Evolutionary conservation across 2,888 invertebrate genomes (phyloP).

Genomic region (Ormyrus nitidulus): DNA sequence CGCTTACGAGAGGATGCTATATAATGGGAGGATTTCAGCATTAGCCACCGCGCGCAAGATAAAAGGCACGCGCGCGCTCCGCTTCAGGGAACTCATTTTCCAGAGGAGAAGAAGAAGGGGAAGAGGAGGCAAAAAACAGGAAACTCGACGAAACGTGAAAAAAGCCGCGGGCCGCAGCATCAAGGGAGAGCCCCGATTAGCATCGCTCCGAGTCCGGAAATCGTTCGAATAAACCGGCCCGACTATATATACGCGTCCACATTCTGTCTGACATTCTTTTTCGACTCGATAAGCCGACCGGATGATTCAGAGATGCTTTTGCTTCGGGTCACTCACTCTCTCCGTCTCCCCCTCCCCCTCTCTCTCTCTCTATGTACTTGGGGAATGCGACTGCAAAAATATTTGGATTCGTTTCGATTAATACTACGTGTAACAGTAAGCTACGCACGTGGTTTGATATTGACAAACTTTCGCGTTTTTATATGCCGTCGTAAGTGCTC

Average conservation of each 20-base stretch:
- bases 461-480: too few relatives aligned
- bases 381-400: too few relatives aligned
- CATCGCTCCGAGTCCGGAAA: constrained; percentile 33
- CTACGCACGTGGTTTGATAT: too few relatives aligned
- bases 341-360: neutral
- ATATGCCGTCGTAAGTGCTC: too few relatives aligned
- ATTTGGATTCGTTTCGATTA: too few relatives aligned
- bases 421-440: too few relatives aligned
- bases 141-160: neutral
- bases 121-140: constrained; percentile 5
- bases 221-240: constrained; percentile 15
- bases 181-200: constrained; percentile 13
- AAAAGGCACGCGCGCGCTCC: neutral
- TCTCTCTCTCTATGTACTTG: too few relatives aligned
- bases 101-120: neutral
- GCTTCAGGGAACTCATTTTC: constrained; percentile 44
- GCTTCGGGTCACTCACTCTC: constrained; percentile 30
- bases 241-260: neutral
- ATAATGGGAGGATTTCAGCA: too few relatives aligned
- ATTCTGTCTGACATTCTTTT: neutral
- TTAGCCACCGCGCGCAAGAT: too few relatives aligned
- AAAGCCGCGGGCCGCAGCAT: neutral
- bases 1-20: too few relatives aligned
- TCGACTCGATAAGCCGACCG: constrained; percentile 5
- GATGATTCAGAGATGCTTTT: constrained; percentile 36